Conservation (phyloP, 2,888 invertebrate species). For the Sinohyriopsis cumingii region DNA sequence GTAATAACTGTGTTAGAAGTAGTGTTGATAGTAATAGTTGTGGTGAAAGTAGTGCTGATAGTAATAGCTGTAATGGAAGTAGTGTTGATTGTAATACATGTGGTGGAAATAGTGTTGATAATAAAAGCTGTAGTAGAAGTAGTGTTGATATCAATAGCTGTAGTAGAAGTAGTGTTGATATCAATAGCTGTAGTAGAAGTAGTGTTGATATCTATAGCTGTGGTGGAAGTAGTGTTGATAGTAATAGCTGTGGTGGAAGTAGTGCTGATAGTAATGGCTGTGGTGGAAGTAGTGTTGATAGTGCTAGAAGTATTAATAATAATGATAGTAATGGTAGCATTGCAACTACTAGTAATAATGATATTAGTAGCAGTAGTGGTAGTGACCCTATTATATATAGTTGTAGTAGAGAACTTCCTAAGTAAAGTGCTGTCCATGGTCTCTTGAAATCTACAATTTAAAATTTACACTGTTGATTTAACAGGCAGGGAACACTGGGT, state of each 20-base stretch:
- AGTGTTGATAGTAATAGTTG: constrained; percentile 16
- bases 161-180: constrained; percentile 2
- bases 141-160: constrained; percentile 15
- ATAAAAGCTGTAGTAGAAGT: constrained; percentile 15
- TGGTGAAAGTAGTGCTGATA: constrained; percentile 14
- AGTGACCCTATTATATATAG: background rate
- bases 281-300: background rate
- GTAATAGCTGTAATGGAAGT: constrained; percentile 15
- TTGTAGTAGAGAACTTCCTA: background rate
- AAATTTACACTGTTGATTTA: too few relatives aligned
- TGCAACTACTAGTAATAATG: background rate
- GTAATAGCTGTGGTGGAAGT: constrained; percentile 9
- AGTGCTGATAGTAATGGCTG: constrained; percentile 3
- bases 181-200: constrained; percentile 13
- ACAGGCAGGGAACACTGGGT: too few relatives aligned
- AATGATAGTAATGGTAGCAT: background rate
- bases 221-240: constrained; percentile 17
- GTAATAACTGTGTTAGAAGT: constrained; percentile 15
- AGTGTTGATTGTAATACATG: constrained; percentile 12
- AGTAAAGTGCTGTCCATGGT: too few relatives aligned
- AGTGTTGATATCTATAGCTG: constrained; percentile 15
- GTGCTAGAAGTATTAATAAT: background rate
- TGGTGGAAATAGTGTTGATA: constrained; percentile 6
- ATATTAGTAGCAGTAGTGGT: background rate
- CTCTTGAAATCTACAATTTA: too few relatives aligned